Evolutionary conservation across 2,797 vertebrate genomes (phyloP).

Genomic region (Garrulus glandarius): DNA sequence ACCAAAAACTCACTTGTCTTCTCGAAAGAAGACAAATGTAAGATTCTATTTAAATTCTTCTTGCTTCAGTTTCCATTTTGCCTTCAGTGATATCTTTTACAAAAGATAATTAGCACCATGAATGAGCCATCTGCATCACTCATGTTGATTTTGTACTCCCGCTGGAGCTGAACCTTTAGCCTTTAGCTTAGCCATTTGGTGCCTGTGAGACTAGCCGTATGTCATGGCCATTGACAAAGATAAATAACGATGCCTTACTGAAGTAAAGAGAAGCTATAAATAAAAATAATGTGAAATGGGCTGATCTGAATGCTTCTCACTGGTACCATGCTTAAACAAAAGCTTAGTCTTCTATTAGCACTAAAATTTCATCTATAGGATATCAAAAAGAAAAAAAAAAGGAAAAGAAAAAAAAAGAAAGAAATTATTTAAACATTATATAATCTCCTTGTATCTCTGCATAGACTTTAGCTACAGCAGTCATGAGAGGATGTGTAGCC

Average conservation of each 20-base stretch:
- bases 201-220: slow-evolving; percentile 51
- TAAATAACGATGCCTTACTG: slow-evolving; percentile 55
- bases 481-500: not conserved
- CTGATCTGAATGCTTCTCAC: slow-evolving; percentile 4
- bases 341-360: not conserved
- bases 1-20: not conserved
- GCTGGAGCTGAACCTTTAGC: slow-evolving; percentile 34
- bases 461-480: not conserved
- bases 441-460: not conserved
- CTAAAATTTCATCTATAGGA: not conserved
- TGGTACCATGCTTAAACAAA: not conserved
- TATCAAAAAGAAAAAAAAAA: not conserved
- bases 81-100: slow-evolving; percentile 2
- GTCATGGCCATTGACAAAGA: slow-evolving; percentile 58
- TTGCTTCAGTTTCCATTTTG: slow-evolving; percentile 6
- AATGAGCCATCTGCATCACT: slow-evolving; percentile 22
- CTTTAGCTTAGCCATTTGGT: slow-evolving; percentile 46
- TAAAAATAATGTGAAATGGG: slow-evolving; percentile 50
- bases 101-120: not conserved
- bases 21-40: not conserved
- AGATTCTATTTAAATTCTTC: not conserved
- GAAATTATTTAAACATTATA: not conserved
- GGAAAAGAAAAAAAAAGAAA: not conserved
- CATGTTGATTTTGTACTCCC: slow-evolving; percentile 29
- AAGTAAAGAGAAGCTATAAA: slow-evolving; percentile 62